Evolutionary conservation across 2,888 invertebrate genomes (phyloP), one percentile per base, ranked within the genome.

Genomic region (Dryocosmus kuriphilus): DNA sequence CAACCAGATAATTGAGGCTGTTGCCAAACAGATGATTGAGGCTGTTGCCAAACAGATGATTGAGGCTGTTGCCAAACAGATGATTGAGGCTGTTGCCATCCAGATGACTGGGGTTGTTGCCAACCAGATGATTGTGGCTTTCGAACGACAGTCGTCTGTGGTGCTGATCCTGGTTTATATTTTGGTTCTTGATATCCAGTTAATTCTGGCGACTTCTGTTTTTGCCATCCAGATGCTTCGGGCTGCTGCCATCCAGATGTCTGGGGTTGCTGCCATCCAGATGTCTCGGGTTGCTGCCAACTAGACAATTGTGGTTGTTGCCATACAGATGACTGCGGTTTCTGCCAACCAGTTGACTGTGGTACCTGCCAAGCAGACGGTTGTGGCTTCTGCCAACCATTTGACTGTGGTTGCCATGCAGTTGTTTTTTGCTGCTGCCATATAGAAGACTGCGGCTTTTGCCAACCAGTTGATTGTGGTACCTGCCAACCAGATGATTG

Each of bases 351-450:
- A 27, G 14, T 14, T 2, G 75, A 75, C 0, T 62, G n/a, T 1
- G 30, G 61, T 61, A 38, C 46, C 19, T 61, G 61, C 61, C 30
- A 61, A 7, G 30, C 61, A 8, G 30, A 61, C 6, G 60, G 14
- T 41, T 61, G 35, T n/a, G 75, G 55, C 9, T 65, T 24, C 4
- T 32, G 65, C 38, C 32, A 71, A 30, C 71, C 71, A 51, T 11
- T 24, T 22, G 71, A 32, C 30, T 30, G 14, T 22, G 67, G 67
- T 30, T 71, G 82, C 75, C 75, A 77, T 5, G 60, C 38, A 32
- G 67, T 55, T 14, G 74, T 24, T 7, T 63, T 27, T 14, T 76
- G 77, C 5, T 71, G 65, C n/a, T 81, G 81, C 62, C 62, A 62
- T 8, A 24, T 46, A 35, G 71, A 16, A 1, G 22, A 9, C 4